Evolutionary conservation across 2,888 invertebrate genomes (phyloP).

Genomic region (Agriopis leucophaearia): DNA sequence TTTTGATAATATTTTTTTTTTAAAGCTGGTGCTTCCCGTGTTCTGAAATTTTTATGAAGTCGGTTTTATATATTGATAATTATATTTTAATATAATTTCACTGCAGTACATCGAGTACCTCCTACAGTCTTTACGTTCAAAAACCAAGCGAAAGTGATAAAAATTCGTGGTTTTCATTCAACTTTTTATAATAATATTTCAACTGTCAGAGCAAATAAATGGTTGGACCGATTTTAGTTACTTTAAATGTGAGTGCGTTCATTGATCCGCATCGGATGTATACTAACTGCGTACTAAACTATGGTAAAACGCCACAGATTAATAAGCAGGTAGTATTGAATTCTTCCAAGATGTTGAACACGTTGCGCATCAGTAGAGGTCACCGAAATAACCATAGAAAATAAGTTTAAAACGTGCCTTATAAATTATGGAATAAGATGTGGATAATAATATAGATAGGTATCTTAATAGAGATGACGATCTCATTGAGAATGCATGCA

Average conservation of each 20-base stretch:
- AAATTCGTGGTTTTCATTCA: no score
- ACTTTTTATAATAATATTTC: no score
- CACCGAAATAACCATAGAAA: slow-evolving; percentile 27
- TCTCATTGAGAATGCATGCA: background rate
- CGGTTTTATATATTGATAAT: no score
- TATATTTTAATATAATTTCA: no score
- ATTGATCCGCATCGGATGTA: background rate
- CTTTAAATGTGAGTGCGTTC: background rate
- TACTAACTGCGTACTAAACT: background rate
- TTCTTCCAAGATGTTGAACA: background rate
- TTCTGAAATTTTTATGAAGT: no score
- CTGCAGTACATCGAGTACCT: no score
- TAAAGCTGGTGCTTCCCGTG: no score
- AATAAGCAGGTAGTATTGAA: background rate
- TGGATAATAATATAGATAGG: slow-evolving; percentile 31
- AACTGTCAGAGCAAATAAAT: no score
- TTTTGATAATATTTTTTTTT: no score
- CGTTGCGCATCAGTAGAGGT: background rate
- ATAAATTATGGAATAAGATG: slow-evolving; percentile 37
- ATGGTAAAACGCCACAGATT: no score
- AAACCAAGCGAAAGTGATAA: no score
- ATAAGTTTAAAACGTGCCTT: slow-evolving; percentile 45
- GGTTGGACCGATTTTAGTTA: background rate
- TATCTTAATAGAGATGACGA: slow-evolving; percentile 19
- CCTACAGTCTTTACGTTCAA: no score